Evolutionary conservation across 2,888 invertebrate species (phyloP).

Genomic region (Papilio gigon): DNA sequence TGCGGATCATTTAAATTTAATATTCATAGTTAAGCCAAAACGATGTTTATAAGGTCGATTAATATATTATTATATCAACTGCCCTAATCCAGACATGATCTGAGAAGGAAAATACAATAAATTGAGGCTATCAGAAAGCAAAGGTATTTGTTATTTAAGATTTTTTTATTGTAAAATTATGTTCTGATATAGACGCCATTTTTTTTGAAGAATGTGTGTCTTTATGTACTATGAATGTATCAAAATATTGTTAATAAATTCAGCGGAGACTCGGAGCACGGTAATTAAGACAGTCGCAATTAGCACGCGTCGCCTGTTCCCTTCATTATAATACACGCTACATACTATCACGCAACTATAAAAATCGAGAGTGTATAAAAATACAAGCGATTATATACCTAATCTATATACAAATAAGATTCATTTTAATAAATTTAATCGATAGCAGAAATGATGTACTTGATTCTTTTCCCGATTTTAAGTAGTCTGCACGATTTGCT

Average conservation of each 20-base stretch:
- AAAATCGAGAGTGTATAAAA: constrained; percentile 41
- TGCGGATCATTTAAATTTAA: too few species aligned
- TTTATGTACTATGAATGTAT: too few species aligned
- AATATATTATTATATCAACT: too few species aligned
- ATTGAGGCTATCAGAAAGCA: too few species aligned
- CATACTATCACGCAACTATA: constrained; percentile 47
- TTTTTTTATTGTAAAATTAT: too few species aligned
- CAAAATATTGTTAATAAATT: constrained; percentile 7
- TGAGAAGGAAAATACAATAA: too few species aligned
- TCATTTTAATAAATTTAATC: neutral
- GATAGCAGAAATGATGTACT: constrained; percentile 39
- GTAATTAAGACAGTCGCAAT: constrained; percentile 21
- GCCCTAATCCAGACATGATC: too few species aligned
- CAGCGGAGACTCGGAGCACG: constrained; percentile 3
- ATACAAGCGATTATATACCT: constrained; percentile 34
- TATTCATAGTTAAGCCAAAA: too few species aligned
- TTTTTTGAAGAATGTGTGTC: neutral
- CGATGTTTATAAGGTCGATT: too few species aligned
- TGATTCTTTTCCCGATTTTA: constrained; percentile 46
- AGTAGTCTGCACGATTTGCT: constrained; percentile 33
- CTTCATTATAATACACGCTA: constrained; percentile 47
- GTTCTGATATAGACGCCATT: too few species aligned
- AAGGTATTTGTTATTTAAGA: too few species aligned
- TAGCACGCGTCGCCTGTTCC: constrained; percentile 40
- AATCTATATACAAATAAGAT: constrained; percentile 28